Conservation (phyloP, 2,113 vertebrate genomes). For the Macquaria ambigua region DNA sequence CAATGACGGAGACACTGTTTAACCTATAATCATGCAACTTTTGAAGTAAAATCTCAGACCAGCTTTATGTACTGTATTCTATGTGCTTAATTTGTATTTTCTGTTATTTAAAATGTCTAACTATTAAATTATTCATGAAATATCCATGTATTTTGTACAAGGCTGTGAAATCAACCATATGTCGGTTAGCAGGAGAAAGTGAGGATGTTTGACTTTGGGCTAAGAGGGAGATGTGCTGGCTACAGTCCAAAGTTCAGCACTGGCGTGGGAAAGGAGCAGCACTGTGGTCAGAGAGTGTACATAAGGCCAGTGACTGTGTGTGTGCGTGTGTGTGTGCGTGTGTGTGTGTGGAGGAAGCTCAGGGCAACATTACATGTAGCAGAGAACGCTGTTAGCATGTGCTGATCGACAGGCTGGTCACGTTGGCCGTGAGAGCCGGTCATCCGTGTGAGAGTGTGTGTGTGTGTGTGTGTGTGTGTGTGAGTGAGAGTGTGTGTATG, state of each 20-base stretch:
- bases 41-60: not conserved
- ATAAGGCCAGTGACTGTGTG: constrained; percentile 57
- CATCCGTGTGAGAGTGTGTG: constrained; percentile 18
- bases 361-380: constrained; percentile 38
- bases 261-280: constrained; percentile 81
- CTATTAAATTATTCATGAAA: not conserved
- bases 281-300: constrained; percentile 64
- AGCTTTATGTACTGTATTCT: not conserved
- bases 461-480: constrained; percentile 23
- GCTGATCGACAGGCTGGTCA: constrained; percentile 71
- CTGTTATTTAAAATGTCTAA: not conserved
- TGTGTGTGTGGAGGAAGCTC: constrained; percentile 24
- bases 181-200: constrained; percentile 11
- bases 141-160: not conserved
- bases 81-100: not conserved
- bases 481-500: constrained; percentile 22
- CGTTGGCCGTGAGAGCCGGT: constrained; percentile 65
- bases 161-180: not conserved
- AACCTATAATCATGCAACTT: not conserved
- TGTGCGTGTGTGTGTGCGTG: constrained; percentile 34
- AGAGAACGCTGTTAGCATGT: constrained; percentile 51
- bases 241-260: constrained; percentile 62
- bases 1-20: too few species aligned
- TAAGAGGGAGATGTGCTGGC: constrained; percentile 66
- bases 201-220: constrained; percentile 55